Evolutionary conservation across 2,113 vertebrate genomes (phyloP), one percentile per base, ranked within the genome.

Genomic region (Malurus alboscapulatus): DNA sequence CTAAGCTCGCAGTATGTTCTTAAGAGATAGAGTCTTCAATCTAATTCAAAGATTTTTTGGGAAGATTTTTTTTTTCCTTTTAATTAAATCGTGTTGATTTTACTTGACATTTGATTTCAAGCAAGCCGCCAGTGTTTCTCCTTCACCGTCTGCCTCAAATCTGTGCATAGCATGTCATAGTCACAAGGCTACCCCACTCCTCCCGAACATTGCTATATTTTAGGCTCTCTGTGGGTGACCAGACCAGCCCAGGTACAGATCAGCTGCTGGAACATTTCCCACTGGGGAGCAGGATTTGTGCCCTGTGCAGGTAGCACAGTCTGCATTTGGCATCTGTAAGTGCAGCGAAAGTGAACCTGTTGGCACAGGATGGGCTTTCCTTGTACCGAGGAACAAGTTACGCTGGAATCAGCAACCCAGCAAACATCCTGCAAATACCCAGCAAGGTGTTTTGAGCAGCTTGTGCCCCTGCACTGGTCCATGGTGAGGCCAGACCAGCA

Each of bases 21-120:
- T 93, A 94, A 87, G 91, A 95, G 96, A 95, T 83, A 96, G 94
- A 94, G 87, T 80, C 72, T 67, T 96, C 87, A 92, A 86, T 88
- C 51, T 67, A 74, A 87, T 40, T 44, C 87, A 83, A 94, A 94
- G 93, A 80, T 74, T 45, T 80, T 91, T 91, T 83, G 0, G 26
- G 74, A 93, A 87, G 32, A 58, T 54, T 82, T 85, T 85, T 85
- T 85, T 88, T 93, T 80, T 53, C 38, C 16, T 55, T 83, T 89
- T 91, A 91, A 91, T 92, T 94, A 94, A 91, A 93, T 89, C 0
- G 0, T 79, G 78, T 79, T 95, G 89, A 88, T 91, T 92, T 86
- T 92, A 78, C 91, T 94, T 93, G 93, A 91, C 72, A 67, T 77
- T 91, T 87, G 87, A 92, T 91, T 94, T 85, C 63, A 73, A 79